Evolutionary conservation across 2,888 invertebrate species (phyloP).

Genomic region (Zonitis immaculata): DNA sequence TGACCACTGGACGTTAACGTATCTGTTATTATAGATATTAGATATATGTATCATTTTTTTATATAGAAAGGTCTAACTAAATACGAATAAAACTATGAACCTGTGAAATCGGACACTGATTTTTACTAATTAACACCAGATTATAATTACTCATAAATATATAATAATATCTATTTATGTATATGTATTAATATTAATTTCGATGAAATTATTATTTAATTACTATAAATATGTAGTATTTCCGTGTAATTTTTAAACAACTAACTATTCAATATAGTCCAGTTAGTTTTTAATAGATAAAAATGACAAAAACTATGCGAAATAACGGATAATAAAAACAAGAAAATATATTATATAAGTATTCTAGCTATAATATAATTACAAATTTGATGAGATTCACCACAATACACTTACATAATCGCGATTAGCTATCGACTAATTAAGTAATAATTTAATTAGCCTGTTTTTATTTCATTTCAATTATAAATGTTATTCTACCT

Average conservation of each 20-base stretch:
- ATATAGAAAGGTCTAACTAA: too few relatives aligned
- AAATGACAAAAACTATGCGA: slow-evolving; percentile 2
- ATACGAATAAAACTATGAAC: slow-evolving; percentile 10
- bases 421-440: background rate
- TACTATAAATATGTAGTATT: too few relatives aligned
- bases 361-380: background rate
- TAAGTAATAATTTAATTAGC: background rate
- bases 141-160: too few relatives aligned
- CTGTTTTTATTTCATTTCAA: background rate
- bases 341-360: background rate
- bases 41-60: slow-evolving; percentile 1
- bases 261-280: slow-evolving; percentile 3
- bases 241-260: slow-evolving; percentile 1
- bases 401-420: too few relatives aligned
- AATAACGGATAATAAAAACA: slow-evolving; percentile 4
- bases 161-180: too few relatives aligned
- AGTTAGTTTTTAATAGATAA: slow-evolving; percentile 1
- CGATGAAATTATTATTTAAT: background rate
- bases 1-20: slow-evolving; percentile 13
- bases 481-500: too few relatives aligned
- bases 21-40: background rate
- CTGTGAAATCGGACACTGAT: slow-evolving; percentile 18
- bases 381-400: background rate
- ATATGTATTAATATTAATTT: background rate
- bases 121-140: slow-evolving; percentile 2